Evolutionary conservation across 1,140 invertebrate genomes (phyloP).

Genomic region (Drosophila asahinai): DNA sequence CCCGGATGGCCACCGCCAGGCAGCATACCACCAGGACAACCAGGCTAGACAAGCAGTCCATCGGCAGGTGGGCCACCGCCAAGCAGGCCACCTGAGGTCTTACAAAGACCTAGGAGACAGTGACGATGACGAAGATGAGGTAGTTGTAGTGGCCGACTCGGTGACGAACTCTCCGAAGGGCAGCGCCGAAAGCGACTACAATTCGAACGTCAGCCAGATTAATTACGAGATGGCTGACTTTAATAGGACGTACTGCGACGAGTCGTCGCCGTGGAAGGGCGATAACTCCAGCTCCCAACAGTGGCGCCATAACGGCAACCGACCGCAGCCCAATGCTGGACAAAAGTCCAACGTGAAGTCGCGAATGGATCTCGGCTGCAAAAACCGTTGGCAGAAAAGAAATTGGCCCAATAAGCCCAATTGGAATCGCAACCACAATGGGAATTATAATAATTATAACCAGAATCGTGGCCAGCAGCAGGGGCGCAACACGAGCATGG

Average conservation of each 20-base stretch:
- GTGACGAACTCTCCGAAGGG: not conserved
- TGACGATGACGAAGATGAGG: slow-evolving; percentile 6
- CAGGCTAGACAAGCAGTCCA: not conserved
- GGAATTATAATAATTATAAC: not conserved
- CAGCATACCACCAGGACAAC: too few relatives aligned
- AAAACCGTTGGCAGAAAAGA: not conserved
- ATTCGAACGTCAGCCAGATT: slow-evolving; percentile 36
- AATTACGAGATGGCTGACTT: slow-evolving; percentile 57
- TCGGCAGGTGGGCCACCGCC: slow-evolving; percentile 1
- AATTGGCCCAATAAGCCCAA: not conserved
- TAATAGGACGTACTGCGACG: slow-evolving; percentile 30
- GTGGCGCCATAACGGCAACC: slow-evolving; percentile 43
- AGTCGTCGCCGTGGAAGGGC: not conserved
- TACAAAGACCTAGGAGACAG: slow-evolving; percentile 23
- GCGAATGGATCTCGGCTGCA: slow-evolving; percentile 1
- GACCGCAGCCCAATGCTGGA: slow-evolving; percentile 1
- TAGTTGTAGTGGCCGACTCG: not conserved
- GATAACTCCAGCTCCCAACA: slow-evolving; percentile 11
- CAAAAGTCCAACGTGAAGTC: slow-evolving; percentile 9
- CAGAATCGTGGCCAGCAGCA: slow-evolving; percentile 31
- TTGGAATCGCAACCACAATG: not conserved
- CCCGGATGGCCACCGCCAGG: too few relatives aligned
- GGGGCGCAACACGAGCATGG: not conserved
- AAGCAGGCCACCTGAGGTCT: slow-evolving; percentile 43
- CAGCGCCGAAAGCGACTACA: not conserved